Evolutionary conservation across 2,113 vertebrate species (phyloP).

Genomic region (Pontoporia blainvillei): DNA sequence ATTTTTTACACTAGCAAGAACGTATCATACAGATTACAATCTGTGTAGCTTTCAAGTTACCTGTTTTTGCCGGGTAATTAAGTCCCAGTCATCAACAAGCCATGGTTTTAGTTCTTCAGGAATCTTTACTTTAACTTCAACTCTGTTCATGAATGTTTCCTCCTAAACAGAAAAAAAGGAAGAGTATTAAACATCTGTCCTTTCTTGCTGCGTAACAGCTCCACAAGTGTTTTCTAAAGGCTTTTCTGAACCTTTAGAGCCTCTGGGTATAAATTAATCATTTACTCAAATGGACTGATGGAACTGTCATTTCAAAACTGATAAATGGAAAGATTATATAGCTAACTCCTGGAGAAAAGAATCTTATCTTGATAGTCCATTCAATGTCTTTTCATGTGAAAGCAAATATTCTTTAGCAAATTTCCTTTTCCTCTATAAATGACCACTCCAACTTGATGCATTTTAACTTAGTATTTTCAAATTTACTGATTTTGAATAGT

Average conservation of each 20-base stretch:
- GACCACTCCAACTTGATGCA: background rate
- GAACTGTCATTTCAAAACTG: background rate
- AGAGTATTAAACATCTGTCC: background rate
- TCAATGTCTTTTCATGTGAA: background rate
- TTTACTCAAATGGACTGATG: background rate
- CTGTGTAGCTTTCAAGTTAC: slow-evolving; percentile 70
- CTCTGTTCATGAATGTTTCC: slow-evolving; percentile 98
- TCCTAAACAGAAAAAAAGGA: slow-evolving; percentile 81
- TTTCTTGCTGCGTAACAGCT: background rate
- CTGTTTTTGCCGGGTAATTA: slow-evolving; percentile 98
- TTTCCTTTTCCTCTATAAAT: background rate
- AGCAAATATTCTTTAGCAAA: background rate
- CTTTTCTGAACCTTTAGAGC: background rate
- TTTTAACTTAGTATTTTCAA: background rate
- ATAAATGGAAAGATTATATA: background rate
- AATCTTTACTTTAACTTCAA: slow-evolving; percentile 99
- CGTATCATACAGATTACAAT: background rate
- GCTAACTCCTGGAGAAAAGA: background rate
- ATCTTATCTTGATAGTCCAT: background rate
- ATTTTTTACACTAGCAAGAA: background rate
- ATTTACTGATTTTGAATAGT: background rate
- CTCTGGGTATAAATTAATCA: no score
- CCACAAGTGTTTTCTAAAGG: background rate
- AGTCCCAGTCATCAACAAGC: slow-evolving; percentile 99
- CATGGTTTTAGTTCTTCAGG: slow-evolving; percentile 98